Base-by-base conservation (phyloP, 2,888 invertebrate species). In the Leptura quadrifasciata region DNA sequence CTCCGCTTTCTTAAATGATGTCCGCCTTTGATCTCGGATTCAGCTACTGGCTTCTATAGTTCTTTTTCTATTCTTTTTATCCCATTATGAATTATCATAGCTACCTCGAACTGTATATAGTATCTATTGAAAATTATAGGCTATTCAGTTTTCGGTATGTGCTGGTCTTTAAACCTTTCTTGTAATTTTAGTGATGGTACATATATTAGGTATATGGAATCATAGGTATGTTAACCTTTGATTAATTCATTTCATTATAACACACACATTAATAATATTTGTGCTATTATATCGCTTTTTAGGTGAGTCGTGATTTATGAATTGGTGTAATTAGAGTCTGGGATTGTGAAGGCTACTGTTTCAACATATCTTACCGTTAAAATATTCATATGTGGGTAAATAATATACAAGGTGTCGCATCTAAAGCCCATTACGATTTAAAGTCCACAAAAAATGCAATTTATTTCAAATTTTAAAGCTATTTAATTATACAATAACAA, bases 51-150 rank as follows among this genome's bases (percentile, higher is more conserved):
- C 80, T 81, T 79, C 79, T 72, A 76, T 64, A 67, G 64, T 76
- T 61, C 74, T 76, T 80, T 81, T 77, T 78, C 55, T 71, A 76
- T 74, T 61, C 63, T 72, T 77, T 77, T 76, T 72, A 72, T 80
- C 77, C 79, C 80, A 78, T 79, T 80, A 81, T 77, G 79, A 79
- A 79, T 79, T 80, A 81, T 75, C 76, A 57, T 74, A 78, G 76
- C 76, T 72, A 74, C 73, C 79, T 70, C 77, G 74, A 75, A 73
- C 75, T 74, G 61, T 27, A 69, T 73, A 74, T 80, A 76, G 78
- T 74, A 77, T 74, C 83, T 81, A 84, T 84, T 84, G 80, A 84
- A 84, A 84, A 84, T 84, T 84, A 83, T 80, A 75, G 76, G 70
- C 84, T 83, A 83, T 83, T 83, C 81, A 84, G 35, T 72, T 74